Base-by-base conservation (phyloP, 2,888 invertebrate species). In the Bellardia pandia region DNA sequence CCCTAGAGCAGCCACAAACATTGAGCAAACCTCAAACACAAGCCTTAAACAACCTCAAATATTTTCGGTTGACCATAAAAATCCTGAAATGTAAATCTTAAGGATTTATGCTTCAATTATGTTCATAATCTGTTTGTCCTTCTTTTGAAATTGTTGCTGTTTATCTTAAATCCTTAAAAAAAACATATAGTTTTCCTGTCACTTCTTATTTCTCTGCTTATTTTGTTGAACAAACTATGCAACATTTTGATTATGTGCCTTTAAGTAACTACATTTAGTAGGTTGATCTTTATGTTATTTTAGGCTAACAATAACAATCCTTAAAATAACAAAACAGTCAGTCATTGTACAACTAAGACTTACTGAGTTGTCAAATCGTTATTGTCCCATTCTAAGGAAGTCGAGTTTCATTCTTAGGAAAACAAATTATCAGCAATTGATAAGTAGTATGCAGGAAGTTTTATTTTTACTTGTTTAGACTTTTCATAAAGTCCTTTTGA, bases 281-380 rank as follows among this genome's bases (percentile, higher is more conserved):
- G 14, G n/a, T 23, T 75, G 68, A 45, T 80, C 60, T 58, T 74
- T 62, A 64, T 87, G 87, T 87, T 87, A 69, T 87, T 84, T 87
- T 87, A 87, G 86, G 86, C 53, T 48, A 77, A 86, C 77, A 84
- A 86, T 81, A 86, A 81, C 86, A 84, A 85, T 78, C 81, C 85
- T 69, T 87, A 87, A 87, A 81, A 85, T 78, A 84, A 85, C 68
- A 78, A 23, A 23, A 85, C 60, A 79, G 40, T 30, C 42, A 45
- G 7, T 56, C 37, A 48, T 11, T 58, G 13, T 56, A 2, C 37
- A 0, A 11, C n/a, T 33, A 30, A 30, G 1, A 23, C 33, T 78
- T 72, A 30, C 33, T 30, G 51, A 45, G 66, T 77, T 40, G 60
- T 42, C 40, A 85, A 76, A 76, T 58, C 33, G 16, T 9, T 30